Base-by-base conservation (phyloP, 2,113 vertebrate species). In the Sinocyclocheilus maitianheensis region DNA sequence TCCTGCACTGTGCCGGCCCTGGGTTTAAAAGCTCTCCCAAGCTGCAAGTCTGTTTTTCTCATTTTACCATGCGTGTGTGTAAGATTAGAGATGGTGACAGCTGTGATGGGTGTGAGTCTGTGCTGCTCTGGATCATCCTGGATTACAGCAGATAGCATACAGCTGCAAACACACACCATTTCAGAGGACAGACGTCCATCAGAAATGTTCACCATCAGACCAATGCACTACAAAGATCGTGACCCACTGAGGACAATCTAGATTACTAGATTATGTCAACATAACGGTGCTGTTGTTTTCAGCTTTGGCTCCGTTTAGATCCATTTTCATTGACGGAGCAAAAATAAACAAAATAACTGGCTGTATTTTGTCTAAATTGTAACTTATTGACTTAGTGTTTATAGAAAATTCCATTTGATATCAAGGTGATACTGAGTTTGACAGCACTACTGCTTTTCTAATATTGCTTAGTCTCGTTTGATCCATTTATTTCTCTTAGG, bases 61-160 rank as follows among this genome's bases (percentile, higher is more conserved):
- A 5, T 79, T 76, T 85, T 58, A 37, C 24, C 71, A 9, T 86
- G 80, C 22, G 79, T 75, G 46, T 75, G 84, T 69, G 67, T 74
- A 72, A 89, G 91, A 91, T 91, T 92, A 90, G 85, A 84, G 88
- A 84, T 76, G 74, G 87, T 80, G 92, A 94, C 94, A 95, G 94
- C 93, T 95, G 95, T 92, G 93, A 91, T 83, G 93, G 90, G 91
- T 92, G 94, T 93, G 91, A 94, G 92, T 93, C 91, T 89, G 91
- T 91, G 93, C 91, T 93, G 92, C 90, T 92, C 90, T 91, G 94
- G 95, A 94, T 95, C 91, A 94, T 94, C 94, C 91, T 84, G 94
- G 94, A 95, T 95, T 95, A 95, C 91, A 90, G 88, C 87, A 88
- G 85, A 91, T 86, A 91, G 87, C 92, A 81, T 65, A 87, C 85